Conservation (phyloP, 2,888 invertebrate genomes). For the Lasioglossum zephyrum region DNA sequence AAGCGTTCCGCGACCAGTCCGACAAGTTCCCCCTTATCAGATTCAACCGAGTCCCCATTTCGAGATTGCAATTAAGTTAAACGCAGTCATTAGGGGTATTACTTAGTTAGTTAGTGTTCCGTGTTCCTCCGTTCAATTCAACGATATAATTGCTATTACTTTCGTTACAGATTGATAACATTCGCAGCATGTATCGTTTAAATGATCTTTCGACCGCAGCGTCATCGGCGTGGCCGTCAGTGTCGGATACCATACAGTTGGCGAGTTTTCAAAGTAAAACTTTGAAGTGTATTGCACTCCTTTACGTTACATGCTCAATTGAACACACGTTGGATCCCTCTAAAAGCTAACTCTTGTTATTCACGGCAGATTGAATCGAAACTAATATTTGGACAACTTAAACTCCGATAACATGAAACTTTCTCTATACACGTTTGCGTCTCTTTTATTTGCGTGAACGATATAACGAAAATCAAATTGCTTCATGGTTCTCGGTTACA, state of each 20-base stretch:
- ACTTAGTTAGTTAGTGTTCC: not conserved
- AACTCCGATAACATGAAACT: no score
- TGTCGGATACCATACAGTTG: not conserved
- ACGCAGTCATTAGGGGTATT: conserved; percentile 20
- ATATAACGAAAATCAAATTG: not conserved
- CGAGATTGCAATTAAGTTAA: conserved; percentile 19
- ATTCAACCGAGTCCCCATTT: conserved; percentile 8
- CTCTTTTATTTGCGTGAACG: not conserved
- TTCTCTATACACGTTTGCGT: not conserved
- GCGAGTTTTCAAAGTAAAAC: conserved; percentile 13
- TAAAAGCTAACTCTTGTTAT: conserved; percentile 9
- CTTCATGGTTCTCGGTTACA: not conserved
- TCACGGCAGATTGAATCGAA: not conserved
- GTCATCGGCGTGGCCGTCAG: not conserved
- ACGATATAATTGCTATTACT: not conserved
- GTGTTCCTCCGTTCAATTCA: not conserved
- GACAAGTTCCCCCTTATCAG: not conserved
- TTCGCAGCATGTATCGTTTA: not conserved
- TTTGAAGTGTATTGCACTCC: not conserved
- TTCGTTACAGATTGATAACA: conserved; percentile 18
- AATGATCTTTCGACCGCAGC: not conserved
- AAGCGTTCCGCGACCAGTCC: not conserved
- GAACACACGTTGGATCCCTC: conserved; percentile 21
- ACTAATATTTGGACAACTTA: conserved; percentile 8
- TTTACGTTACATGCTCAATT: conserved; percentile 30